Evolutionary conservation across 2,888 invertebrate genomes (phyloP).

Genomic region (Drosophila anomelani): DNA sequence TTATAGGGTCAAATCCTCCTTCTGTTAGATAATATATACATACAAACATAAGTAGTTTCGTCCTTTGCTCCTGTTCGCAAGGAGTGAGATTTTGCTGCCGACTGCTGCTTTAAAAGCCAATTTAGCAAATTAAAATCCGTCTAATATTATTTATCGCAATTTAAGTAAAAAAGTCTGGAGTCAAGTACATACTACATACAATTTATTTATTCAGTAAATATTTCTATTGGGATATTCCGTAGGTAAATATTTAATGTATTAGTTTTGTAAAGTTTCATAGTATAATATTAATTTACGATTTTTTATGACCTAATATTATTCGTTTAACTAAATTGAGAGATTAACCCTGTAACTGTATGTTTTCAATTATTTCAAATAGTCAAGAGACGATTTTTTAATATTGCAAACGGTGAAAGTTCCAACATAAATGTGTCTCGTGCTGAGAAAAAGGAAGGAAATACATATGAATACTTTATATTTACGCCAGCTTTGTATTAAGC

Average conservation of each 20-base stretch:
- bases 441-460: constrained; percentile 19
- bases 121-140: not conserved
- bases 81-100: too few species aligned
- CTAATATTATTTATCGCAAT: not conserved
- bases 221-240: constrained; percentile 56
- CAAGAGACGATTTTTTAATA: constrained; percentile 2
- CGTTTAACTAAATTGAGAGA: constrained; percentile 33
- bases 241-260: constrained; percentile 65
- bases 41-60: too few species aligned
- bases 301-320: constrained; percentile 40
- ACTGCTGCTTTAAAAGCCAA: not conserved
- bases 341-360: constrained; percentile 13
- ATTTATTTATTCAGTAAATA: constrained; percentile 82
- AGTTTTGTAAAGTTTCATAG: constrained; percentile 57
- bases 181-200: constrained; percentile 79
- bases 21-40: too few species aligned
- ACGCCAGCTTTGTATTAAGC: constrained; percentile 26
- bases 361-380: constrained; percentile 13
- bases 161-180: not conserved
- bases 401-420: constrained; percentile 4
- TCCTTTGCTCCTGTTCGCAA: too few species aligned
- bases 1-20: too few species aligned
- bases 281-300: constrained; percentile 53
- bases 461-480: constrained; percentile 48
- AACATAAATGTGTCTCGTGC: not conserved